phyloP scores from a whole-genome alignment of 2,113 vertebrate genomes.

The Ahaetulla prasina region DNA sequence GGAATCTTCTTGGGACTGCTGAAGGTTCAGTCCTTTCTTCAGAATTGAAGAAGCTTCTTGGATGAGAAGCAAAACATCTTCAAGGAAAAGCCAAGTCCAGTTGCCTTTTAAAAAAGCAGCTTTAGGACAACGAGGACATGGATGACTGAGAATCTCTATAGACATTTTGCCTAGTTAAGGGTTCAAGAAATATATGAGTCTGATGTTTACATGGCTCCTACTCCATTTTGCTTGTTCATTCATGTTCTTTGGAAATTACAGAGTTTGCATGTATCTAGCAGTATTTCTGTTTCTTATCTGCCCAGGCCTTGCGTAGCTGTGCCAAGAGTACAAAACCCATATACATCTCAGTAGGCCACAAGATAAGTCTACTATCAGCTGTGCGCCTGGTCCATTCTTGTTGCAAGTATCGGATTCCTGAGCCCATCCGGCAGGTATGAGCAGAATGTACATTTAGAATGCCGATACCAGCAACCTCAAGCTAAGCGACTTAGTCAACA shows the following conservation, averaged over 20 bases:
- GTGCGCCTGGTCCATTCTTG: conserved; percentile 79
- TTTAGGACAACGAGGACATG: too few species aligned
- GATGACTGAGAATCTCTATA: too few species aligned
- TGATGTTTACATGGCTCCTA: background rate
- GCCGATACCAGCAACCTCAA: background rate
- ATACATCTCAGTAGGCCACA: conserved; percentile 89
- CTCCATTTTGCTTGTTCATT: background rate
- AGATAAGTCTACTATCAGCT: conserved; percentile 78
- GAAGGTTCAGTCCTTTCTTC: too few species aligned
- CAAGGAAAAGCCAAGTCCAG: too few species aligned
- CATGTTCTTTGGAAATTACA: background rate
- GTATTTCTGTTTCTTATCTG: background rate
- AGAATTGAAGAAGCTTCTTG: too few species aligned
- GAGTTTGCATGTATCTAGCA: background rate
- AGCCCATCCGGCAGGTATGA: conserved; percentile 91
- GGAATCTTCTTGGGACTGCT: too few species aligned
- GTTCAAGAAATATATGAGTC: background rate
- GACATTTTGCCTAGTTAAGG: background rate
- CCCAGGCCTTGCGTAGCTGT: conserved; percentile 80
- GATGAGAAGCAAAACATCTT: too few species aligned
- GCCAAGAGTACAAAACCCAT: conserved; percentile 80
- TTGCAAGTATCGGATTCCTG: conserved; percentile 83
- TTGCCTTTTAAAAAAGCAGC: too few species aligned
- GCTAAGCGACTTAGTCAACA: background rate
- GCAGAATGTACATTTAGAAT: background rate